Evolutionary conservation across 2,113 vertebrate species (phyloP).

Genomic region (Setophaga kirtlandii): DNA sequence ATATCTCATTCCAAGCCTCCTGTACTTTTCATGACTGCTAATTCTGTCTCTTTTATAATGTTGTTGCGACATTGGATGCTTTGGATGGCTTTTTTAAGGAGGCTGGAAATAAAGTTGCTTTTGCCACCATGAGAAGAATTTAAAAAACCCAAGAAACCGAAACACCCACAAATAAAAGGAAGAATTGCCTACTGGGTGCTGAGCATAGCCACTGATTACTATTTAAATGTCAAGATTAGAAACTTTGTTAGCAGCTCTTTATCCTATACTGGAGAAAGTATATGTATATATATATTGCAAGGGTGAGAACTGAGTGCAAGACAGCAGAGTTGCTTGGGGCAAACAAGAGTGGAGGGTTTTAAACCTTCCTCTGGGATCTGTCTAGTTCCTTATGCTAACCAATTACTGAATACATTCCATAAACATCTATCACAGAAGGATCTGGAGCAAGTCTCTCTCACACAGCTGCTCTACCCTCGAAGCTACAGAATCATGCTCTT

Average conservation of each 20-base stretch:
- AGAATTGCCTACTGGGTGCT: background rate
- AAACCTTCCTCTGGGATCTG: background rate
- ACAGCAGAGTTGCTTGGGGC: background rate
- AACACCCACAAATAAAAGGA: background rate
- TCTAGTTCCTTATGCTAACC: background rate
- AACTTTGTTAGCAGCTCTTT: background rate
- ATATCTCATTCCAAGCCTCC: background rate
- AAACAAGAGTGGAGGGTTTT: accelerated
- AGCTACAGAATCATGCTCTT: background rate
- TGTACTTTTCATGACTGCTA: background rate
- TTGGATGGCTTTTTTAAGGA: background rate
- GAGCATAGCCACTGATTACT: background rate
- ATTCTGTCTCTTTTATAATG: background rate
- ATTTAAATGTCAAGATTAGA: background rate
- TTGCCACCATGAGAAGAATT: background rate
- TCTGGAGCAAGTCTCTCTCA: background rate
- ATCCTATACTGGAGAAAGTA: background rate
- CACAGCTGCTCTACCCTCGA: background rate
- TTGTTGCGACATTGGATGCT: background rate
- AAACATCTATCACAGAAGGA: background rate
- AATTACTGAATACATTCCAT: background rate
- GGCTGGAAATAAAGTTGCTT: background rate
- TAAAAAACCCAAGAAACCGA: accelerated
- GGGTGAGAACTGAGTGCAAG: background rate
- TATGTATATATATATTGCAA: background rate